Evolutionary conservation across 2,797 vertebrate species (phyloP).

Genomic region (Sparus aurata): DNA sequence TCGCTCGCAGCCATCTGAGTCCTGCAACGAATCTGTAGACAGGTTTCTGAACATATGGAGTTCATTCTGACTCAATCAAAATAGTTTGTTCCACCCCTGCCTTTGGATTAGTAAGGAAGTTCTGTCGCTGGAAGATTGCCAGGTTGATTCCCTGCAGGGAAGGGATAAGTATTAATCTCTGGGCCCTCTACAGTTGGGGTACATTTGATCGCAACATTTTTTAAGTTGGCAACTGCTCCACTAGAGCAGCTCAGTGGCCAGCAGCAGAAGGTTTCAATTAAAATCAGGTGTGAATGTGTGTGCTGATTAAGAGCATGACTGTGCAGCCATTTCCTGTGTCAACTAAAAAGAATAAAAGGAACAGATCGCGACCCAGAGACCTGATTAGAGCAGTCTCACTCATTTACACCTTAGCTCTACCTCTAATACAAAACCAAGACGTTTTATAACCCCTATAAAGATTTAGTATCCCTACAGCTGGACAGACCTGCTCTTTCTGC

Average conservation of each 20-base stretch:
- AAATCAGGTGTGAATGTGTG: conserved; percentile 9
- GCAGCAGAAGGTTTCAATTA: not conserved
- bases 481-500: conserved; percentile 30
- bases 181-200: not conserved
- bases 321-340: conserved; percentile 1
- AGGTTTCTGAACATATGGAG: not conserved
- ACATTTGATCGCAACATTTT: conserved; percentile 5
- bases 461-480: conserved; percentile 21
- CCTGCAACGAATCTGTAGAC: conserved; percentile 1
- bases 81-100: not conserved
- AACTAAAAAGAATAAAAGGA: conserved; percentile 11
- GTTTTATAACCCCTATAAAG: not conserved
- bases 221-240: not conserved
- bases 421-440: not conserved
- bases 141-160: conserved; percentile 9
- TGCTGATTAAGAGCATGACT: conserved; percentile 1
- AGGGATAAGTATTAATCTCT: conserved; percentile 9
- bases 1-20: not conserved
- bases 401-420: not conserved
- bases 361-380: not conserved
- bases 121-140: not conserved
- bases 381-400: not conserved
- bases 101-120: not conserved
- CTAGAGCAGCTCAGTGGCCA: not conserved
- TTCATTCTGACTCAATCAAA: conserved; percentile 13